A percentile compares a stretch with the other conserved stretches of the same genome.
Evolutionary conservation across 2,797 vertebrate species (phyloP).

Genomic region (Coreius guichenoti): DNA sequence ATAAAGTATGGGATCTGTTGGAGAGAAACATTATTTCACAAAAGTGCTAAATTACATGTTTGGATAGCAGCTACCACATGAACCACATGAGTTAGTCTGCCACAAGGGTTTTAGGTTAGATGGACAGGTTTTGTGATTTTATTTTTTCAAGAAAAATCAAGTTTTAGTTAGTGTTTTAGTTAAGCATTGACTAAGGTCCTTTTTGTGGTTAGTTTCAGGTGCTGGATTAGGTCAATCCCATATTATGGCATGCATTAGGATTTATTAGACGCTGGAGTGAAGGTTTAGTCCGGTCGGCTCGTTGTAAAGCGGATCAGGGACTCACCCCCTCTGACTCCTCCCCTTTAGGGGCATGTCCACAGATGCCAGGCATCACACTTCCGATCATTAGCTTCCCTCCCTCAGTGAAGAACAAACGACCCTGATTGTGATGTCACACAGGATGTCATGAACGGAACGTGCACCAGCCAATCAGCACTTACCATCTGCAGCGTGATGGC

Average conservation of each 20-base stretch:
- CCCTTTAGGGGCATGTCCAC: slow-evolving; percentile 60
- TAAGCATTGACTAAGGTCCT: neutral
- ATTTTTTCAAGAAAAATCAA: too few relatives aligned
- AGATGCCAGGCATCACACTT: slow-evolving; percentile 65
- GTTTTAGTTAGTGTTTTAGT: slow-evolving; percentile 21
- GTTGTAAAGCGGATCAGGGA: slow-evolving; percentile 59
- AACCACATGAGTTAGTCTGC: neutral
- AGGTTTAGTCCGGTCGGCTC: slow-evolving; percentile 53
- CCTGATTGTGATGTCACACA: slow-evolving; percentile 61
- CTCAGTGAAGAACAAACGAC: slow-evolving; percentile 76
- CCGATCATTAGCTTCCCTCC: slow-evolving; percentile 75
- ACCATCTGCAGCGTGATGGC: slow-evolving; percentile 83
- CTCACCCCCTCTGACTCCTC: slow-evolving; percentile 76
- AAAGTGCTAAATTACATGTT: neutral
- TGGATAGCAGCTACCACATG: neutral
- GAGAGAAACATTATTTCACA: neutral
- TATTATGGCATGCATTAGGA: neutral
- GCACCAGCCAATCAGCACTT: slow-evolving; percentile 62
- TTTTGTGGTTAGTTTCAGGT: neutral
- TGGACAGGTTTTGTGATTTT: neutral
- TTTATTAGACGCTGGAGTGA: slow-evolving; percentile 26
- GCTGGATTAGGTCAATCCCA: neutral
- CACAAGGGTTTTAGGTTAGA: neutral
- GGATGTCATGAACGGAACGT: slow-evolving; percentile 40
- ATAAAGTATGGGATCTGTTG: slow-evolving; percentile 86